Conservation (phyloP, 2,113 vertebrate species). For the Laterallus jamaicensis region DNA sequence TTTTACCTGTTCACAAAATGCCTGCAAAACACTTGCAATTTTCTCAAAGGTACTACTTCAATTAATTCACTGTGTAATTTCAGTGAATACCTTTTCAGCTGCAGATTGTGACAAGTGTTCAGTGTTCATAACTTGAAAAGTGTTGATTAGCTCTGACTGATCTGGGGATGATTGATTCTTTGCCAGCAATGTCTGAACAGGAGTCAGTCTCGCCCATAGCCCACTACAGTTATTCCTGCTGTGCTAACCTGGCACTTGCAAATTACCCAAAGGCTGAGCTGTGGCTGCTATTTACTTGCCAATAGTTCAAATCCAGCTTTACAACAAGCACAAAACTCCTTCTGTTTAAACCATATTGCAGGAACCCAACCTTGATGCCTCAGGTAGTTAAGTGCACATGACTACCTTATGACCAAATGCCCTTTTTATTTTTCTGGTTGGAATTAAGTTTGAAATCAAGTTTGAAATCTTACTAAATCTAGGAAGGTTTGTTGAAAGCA, state of each 20-base stretch:
- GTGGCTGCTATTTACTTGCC: neutral
- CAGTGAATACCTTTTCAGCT: conserved; percentile 18
- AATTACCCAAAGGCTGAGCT: neutral
- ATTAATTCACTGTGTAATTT: conserved; percentile 46
- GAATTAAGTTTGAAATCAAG: neutral
- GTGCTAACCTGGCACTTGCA: neutral
- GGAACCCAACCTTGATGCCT: neutral
- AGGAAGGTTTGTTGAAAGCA: neutral
- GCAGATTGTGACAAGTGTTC: conserved; percentile 38
- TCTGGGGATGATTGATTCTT: neutral
- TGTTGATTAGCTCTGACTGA: conserved; percentile 16
- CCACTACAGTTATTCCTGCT: neutral
- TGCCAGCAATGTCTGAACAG: neutral
- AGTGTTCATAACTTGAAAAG: neutral
- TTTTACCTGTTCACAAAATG: neutral
- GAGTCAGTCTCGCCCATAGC: neutral
- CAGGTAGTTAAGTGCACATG: neutral
- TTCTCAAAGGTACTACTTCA: conserved; percentile 29
- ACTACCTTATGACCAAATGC: neutral
- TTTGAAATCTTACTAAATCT: neutral
- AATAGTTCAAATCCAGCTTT: neutral
- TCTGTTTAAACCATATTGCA: neutral
- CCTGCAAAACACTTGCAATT: conserved; percentile 22
- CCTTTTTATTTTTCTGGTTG: neutral
- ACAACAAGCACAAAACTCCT: neutral